A percentile compares a stretch with the other conserved stretches of the same genome.
phyloP scores from a whole-genome alignment of 2,888 invertebrate genomes.

The Autographa gamma region DNA sequence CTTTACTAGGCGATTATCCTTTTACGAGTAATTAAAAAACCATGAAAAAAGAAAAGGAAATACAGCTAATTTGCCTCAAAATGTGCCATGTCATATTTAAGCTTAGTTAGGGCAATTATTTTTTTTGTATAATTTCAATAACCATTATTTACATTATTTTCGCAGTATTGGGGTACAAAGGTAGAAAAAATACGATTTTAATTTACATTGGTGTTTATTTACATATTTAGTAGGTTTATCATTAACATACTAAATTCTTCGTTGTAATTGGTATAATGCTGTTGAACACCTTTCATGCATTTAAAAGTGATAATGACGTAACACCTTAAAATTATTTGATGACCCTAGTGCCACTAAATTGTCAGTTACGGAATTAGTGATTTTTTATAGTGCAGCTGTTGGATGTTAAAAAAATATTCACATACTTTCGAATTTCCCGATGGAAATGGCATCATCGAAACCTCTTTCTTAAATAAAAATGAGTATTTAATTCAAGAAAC shows the following conservation, averaged over 20 bases:
- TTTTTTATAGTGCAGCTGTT: not conserved
- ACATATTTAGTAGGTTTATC: constrained; percentile 3
- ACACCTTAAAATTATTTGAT: not conserved
- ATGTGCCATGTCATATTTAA: no score
- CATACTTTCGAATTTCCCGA: not conserved
- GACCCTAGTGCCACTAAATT: not conserved
- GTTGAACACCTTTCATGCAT: constrained; percentile 5
- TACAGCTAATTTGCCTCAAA: no score
- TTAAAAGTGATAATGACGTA: not conserved
- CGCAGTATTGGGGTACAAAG: not conserved
- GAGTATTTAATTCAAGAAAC: constrained; percentile 1
- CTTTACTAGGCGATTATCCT: no score
- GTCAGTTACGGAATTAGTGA: not conserved
- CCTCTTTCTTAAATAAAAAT: not conserved
- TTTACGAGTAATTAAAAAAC: no score
- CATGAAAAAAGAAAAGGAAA: no score
- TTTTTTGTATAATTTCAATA: no score
- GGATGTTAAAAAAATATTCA: not conserved
- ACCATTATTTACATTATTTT: no score
- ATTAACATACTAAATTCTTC: constrained; percentile 3
- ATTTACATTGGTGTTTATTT: not conserved
- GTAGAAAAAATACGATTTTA: not conserved
- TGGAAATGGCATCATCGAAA: not conserved
- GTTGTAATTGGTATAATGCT: not conserved
- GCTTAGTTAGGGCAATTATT: no score